Conservation (phyloP, 1,140 invertebrate genomes). For the Pseudomyrmex concolor region DNA sequence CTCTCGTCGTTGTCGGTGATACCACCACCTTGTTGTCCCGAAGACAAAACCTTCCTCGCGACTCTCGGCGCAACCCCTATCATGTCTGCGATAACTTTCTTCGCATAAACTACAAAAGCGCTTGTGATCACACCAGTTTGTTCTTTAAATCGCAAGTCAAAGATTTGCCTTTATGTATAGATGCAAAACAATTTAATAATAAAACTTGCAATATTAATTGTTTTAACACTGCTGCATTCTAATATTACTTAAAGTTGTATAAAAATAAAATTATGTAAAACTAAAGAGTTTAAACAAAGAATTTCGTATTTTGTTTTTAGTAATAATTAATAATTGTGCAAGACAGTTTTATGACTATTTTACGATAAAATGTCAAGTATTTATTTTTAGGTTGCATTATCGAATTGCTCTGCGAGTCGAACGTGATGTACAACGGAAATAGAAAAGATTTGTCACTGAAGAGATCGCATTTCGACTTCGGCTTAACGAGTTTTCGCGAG, state of each 20-base stretch:
- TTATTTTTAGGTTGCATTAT: conserved; percentile 12
- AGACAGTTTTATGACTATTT: background rate
- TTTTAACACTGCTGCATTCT: background rate
- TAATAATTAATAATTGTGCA: background rate
- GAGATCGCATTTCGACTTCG: conserved; percentile 48
- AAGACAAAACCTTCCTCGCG: conserved; percentile 24
- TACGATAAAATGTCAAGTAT: conserved; percentile 12
- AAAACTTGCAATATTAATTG: background rate
- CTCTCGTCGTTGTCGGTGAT: background rate
- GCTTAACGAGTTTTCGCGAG: conserved; percentile 49
- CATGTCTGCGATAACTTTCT: conserved; percentile 1
- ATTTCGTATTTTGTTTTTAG: background rate
- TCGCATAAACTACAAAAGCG: background rate
- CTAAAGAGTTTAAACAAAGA: no score
- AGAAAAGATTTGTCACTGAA: conserved; percentile 8
- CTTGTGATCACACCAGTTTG: background rate
- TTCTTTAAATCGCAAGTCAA: conserved; percentile 1
- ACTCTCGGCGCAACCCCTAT: background rate
- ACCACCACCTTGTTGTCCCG: conserved; percentile 24
- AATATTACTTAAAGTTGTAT: no score
- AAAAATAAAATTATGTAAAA: background rate
- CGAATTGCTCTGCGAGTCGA: conserved; percentile 13
- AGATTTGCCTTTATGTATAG: background rate
- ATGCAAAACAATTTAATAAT: background rate
- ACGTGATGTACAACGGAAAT: conserved; percentile 8